Base-by-base conservation (phyloP, 2,888 invertebrate genomes). In the Morpho deidamia region DNA sequence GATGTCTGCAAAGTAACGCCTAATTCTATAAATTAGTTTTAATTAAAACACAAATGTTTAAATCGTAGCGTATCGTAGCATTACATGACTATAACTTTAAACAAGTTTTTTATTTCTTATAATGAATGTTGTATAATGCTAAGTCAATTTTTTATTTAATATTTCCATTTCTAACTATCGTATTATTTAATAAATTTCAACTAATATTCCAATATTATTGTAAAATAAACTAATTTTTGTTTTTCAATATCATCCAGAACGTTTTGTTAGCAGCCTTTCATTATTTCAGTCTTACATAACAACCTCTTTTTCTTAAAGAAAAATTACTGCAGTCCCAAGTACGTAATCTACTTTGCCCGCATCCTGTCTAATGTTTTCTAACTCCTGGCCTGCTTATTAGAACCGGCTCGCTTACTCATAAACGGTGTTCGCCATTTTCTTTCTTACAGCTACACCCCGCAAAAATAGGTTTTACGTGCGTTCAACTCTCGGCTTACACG, bases 381-480 rank as follows among this genome's bases (percentile, higher is more conserved):
- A 66, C 65, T 71, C 65, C 60, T 50, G 46, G 62, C 56, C 42
- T 51, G 64, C 71, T 76, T 77, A 77, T 78, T 78, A 78, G 67
- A 66, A 62, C 67, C 61, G 63, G 66, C 70, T 72, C 70, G 68
- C 62, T 71, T 61, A 68, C 67, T 70, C 72, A 72, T 78, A 76
- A 78, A 74, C 68, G 72, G 56, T 64, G 63, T 68, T 63, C 66
- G 68, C 72, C 66, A 71, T 72, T 75, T 74, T 72, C 74, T 72
- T 72, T 68, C 62, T 59, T 59, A 50, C 53, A 59, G 61, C 55
- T 68, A 65, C 70, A 68, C 61, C 67, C 64, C 44, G 62, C 68
- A 65, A 69, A 74, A 73, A 74, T 70, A 67, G 66, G 69, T 67
- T 68, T 63, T 63, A 68, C 63, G 58, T 66, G 70, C 68, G 66